Base-by-base conservation (phyloP, 2,888 invertebrate species). In the Melangyna quadrimaculata region DNA sequence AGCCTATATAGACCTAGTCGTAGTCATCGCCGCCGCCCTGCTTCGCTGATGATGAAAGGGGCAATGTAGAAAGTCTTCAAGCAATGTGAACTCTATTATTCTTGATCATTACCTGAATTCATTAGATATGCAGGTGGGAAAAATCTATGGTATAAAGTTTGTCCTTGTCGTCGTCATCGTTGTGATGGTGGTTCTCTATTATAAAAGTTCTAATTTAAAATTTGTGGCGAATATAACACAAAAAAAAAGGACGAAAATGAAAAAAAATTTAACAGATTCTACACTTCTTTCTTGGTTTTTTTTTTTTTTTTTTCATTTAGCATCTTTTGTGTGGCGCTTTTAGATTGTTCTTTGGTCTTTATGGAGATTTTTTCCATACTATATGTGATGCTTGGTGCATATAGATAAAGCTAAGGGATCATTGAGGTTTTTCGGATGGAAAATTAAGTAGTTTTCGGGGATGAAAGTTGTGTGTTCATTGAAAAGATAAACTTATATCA, bases 51-150 rank as follows among this genome's bases (percentile, higher is more conserved):
- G 35, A 37, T 72, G 43, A 61, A 80, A 69, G 45, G 51, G 61
- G 53, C 27, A 55, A 43, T 65, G 55, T n/a, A n/a, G n/a, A 57
- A 70, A 55, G 43, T 48, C 73, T 78, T 53, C 65, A 48, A 79
- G 65, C 83, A 59, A 75, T 79, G 71, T 75, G 84, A 79, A 79
- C 75, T 75, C 80, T 57, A 80, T 84, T 84, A 84, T 84, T 80
- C 70, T 75, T 84, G 61, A 84, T 75, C 80, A 77, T 84, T 80
- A 80, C 84, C 75, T 80, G 84, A 79, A 80, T 84, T 77, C 75
- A 67, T 72, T 84, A 74, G 70, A 59, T 57, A 51, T 74, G 59
- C 67, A 32, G 63, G 43, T 63, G 71, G 78, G 53, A 72, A 67
- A 35, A 67, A 35, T 35, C 17, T 57, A 17, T 14, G 74, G 70